Conservation (phyloP, 2,113 vertebrate species). For the Speoplatyrhinus poulsoni region DNA sequence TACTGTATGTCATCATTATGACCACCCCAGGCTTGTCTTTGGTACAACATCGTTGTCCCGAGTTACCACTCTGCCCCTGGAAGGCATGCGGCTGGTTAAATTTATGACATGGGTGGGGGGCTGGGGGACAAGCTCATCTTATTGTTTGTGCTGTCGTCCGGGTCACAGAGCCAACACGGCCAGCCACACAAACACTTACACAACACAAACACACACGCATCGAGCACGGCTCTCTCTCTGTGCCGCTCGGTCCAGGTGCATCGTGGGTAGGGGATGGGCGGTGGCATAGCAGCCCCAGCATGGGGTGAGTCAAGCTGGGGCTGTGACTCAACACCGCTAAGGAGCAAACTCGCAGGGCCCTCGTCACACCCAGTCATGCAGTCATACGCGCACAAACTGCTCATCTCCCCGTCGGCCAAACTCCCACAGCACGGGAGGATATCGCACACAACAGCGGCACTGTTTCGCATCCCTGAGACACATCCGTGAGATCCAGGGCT, state of each 20-base stretch:
- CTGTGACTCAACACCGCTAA: conserved; percentile 67
- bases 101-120: conserved; percentile 66
- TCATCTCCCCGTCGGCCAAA: conserved; percentile 53
- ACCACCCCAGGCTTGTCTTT: conserved; percentile 39
- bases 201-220: conserved; percentile 39
- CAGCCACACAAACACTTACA: conserved; percentile 46
- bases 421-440: conserved; percentile 59
- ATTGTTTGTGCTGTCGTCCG: conserved; percentile 66
- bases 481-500: conserved; percentile 46
- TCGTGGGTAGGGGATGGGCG: conserved; percentile 75
- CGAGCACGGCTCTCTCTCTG: conserved; percentile 52
- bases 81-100: conserved; percentile 76
- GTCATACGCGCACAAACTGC: conserved; percentile 36
- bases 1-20: conserved; percentile 59
- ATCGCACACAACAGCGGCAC: conserved; percentile 49
- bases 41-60: conserved; percentile 61
- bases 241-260: conserved; percentile 72
- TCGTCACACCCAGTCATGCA: conserved; percentile 47
- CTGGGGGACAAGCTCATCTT: conserved; percentile 68
- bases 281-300: conserved; percentile 76
- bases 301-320: conserved; percentile 63
- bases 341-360: conserved; percentile 59
- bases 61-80: conserved; percentile 62
- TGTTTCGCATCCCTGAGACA: conserved; percentile 27
- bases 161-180: conserved; percentile 66